These are phyloP conservation scores for Ptychochromis oligacanthus DNA, from an alignment of 2,113 vertebrate species.

Conservation along the genomic window DNA sequence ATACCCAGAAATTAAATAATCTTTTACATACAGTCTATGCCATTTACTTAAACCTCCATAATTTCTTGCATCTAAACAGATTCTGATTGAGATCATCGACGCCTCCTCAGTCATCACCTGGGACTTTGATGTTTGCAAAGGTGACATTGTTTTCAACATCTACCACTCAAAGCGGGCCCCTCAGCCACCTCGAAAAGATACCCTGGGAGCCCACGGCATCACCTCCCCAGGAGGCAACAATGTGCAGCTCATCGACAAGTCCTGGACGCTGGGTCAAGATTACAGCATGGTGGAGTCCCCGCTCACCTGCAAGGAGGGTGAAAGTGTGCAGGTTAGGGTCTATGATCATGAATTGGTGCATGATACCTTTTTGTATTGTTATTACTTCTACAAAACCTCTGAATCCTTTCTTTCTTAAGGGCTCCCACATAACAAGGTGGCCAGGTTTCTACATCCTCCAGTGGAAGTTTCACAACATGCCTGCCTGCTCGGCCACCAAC, in stretches of 20 bases:
- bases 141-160: constrained; percentile 95
- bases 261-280: constrained; percentile 91
- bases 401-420: constrained; percentile 74
- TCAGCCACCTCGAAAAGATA: constrained; percentile 90
- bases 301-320: constrained; percentile 92
- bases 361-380: background rate
- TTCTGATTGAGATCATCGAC: constrained; percentile 93
- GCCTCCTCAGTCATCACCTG: constrained; percentile 96
- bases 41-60: background rate
- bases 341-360: background rate
- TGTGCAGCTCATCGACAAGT: constrained; percentile 91
- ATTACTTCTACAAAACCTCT: fast-evolving
- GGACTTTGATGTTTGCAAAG: constrained; percentile 98
- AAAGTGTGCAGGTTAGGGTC: constrained; percentile 91
- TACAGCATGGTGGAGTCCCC: constrained; percentile 97
- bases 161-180: constrained; percentile 94
- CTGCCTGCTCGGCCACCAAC: constrained; percentile 91
- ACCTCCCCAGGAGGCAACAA: constrained; percentile 93
- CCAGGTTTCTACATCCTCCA: constrained; percentile 98
- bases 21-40: background rate
- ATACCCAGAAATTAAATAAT: background rate
- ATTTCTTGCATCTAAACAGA: constrained; percentile 69
- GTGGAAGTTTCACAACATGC: constrained; percentile 94
- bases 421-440: constrained; percentile 96
- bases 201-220: constrained; percentile 88